phyloP scores from a whole-genome alignment of 1,140 invertebrate genomes.

The Sminthurides bifidus region DNA sequence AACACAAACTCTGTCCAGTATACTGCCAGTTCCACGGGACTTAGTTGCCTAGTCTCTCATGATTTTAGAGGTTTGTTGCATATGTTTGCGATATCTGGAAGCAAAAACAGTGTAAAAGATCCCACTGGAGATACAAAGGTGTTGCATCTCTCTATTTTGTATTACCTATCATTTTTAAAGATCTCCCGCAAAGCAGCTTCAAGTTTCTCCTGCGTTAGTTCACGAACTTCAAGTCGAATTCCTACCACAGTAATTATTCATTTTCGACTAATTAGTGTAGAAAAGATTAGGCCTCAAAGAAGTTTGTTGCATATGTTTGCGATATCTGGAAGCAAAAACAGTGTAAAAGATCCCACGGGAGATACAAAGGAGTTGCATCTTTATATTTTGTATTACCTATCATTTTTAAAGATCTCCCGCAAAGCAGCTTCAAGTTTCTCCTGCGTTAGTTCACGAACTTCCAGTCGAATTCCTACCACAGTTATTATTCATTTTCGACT shows the following conservation, averaged over 20 bases:
- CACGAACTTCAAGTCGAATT: conserved; percentile 10
- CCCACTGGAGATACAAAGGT: too few relatives aligned
- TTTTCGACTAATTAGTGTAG: too few relatives aligned
- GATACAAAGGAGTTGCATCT: too few relatives aligned
- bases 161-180: conserved; percentile 5
- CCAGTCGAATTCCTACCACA: conserved; percentile 21
- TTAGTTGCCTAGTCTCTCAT: conserved; percentile 5
- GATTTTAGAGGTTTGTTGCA: conserved; percentile 9
- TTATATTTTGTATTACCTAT: too few relatives aligned
- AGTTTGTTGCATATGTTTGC: conserved; percentile 6
- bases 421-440: not conserved
- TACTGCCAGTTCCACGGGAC: too few relatives aligned
- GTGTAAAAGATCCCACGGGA: too few relatives aligned
- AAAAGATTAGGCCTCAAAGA: too few relatives aligned
- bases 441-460: conserved; percentile 7
- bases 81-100: conserved; percentile 11
- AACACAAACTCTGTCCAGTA: conserved; percentile 23
- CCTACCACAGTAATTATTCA: too few relatives aligned
- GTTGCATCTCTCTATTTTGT: too few relatives aligned
- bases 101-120: too few relatives aligned
- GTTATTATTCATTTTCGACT: too few relatives aligned
- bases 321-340: too few relatives aligned
- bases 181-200: not conserved
- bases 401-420: conserved; percentile 1
- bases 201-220: conserved; percentile 3